Conservation (phyloP, 2,888 invertebrate species). For the Hofmannophila pseudospretella region DNA sequence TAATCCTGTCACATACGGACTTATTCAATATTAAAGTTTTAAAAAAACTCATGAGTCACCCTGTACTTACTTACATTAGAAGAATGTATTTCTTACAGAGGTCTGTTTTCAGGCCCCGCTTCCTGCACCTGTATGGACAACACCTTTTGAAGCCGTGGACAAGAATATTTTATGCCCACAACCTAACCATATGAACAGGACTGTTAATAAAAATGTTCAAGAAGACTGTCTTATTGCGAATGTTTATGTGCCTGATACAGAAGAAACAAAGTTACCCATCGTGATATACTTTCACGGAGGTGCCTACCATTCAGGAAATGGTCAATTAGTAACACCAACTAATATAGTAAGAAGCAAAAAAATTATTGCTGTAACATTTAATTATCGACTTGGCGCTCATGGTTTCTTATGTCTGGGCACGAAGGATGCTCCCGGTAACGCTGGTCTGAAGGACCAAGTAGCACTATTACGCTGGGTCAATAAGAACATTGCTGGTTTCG, state of each 20-base stretch:
- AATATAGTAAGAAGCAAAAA: slow-evolving; percentile 22
- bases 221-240: slow-evolving; percentile 54
- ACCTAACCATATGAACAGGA: neutral
- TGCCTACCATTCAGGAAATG: slow-evolving; percentile 23
- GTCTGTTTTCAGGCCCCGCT: slow-evolving; percentile 30
- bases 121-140: slow-evolving; percentile 28
- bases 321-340: slow-evolving; percentile 14
- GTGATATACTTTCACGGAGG: slow-evolving; percentile 34
- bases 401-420: slow-evolving; percentile 37
- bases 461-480: slow-evolving; percentile 43
- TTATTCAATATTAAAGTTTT: too few species aligned
- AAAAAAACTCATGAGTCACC: too few species aligned
- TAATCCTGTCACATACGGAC: too few species aligned
- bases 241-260: slow-evolving; percentile 43
- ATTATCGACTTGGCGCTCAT: slow-evolving; percentile 31
- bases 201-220: slow-evolving; percentile 5
- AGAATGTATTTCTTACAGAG: too few species aligned
- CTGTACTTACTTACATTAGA: too few species aligned
- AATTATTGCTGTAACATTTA: slow-evolving; percentile 28
- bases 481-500: slow-evolving; percentile 38
- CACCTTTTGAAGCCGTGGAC: slow-evolving; percentile 26
- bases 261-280: slow-evolving; percentile 27
- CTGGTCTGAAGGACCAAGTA: slow-evolving; percentile 43
- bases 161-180: slow-evolving; percentile 31
- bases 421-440: slow-evolving; percentile 37